Base-by-base conservation (phyloP, 2,113 vertebrate genomes). In the Ciconia boyciana region DNA sequence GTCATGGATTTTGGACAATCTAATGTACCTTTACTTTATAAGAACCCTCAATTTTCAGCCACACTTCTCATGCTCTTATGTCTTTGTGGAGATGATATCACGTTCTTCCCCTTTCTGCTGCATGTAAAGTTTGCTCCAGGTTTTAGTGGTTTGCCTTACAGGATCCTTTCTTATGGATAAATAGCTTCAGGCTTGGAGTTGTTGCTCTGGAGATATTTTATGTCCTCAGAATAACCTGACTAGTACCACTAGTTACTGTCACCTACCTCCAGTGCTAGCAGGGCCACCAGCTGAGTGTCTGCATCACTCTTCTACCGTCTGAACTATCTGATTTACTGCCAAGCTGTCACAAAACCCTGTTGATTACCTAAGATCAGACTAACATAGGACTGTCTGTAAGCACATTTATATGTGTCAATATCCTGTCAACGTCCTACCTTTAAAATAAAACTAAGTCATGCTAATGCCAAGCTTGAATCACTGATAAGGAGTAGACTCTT, bases 41-140 rank as follows among this genome's bases (percentile, higher is more conserved):
- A 95, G 85, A 94, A 87, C 90, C 71, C 60, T 92, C 85, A 90
- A 86, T 93, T 94, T 95, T 90, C 92, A 92, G 36, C 43, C 64
- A 74, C 60, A 68, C 85, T 97, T 94, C 77, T 94, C 91, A 58
- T 4, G 10, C 78, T 89, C 75, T 85, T 79, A 87, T 58, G 54
- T 82, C 87, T 90, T 85, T 89, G 77, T 82, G 39, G 46, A 87
- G 80, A 91, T 34, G 6, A 18, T 39, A 84, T 34, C 64, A 62
- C 60, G 39, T 57, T 72, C 58, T 57, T 91, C 57, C 49, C 16
- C n/a, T 70, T 95, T 91, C 72, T 79, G 57, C 65, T 75, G 9
- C 61, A 31, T 51, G 83, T 22, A n/a, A 91, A 61, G 31, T 92
- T 91, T 84, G 49, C 49, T 68, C 29, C 17, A 72, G 77, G 34